Base-by-base conservation (phyloP, 2,797 vertebrate genomes). In the Heterohyrax brucei region DNA sequence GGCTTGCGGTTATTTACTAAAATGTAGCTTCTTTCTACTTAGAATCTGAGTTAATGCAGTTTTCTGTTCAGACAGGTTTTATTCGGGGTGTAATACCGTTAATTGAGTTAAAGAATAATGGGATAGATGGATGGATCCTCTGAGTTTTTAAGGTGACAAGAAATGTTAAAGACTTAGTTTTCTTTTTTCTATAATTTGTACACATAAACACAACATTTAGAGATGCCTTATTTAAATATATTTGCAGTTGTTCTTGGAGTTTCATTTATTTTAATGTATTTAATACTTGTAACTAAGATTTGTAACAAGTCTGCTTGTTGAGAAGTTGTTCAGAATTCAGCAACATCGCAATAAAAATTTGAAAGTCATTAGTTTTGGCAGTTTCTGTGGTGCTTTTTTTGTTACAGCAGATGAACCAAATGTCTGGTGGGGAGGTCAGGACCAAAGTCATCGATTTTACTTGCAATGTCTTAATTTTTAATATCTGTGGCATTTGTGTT, bases 261-360 rank as follows among this genome's bases (percentile, higher is more conserved):
- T 91, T 62, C 33, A 84, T 19, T 73, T 93, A 26, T 78, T 92
- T 85, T 80, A 78, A 7, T 93, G 83, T n/a, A 19, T 79, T 94
- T 89, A 77, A 88, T 97, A 70, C 95, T 87, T 92, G 81, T 59
- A 80, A 62, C 30, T 46, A 91, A 84, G 93, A 39, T 28, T 26
- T 44, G 21, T 48, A 9, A 72, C 87, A 24, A 95, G 78, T 87
- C 4, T 68, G 39, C 16, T 89, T 94, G 88, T 95, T 86, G 75
- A 72, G 56, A 90, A 87, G 85, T 62, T 95, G 62, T 89, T 33
- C 28, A 72, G 16, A 78, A 87, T 85, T 85, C 33, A 95, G 33
- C 33, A 87, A 44, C 78, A 33, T 77, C 78, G 44, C 94, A 97
- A 97, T 97, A 97, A 97, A 97, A 76, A 44, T 39, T 80, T 80